phyloP scores from a whole-genome alignment of 2,113 vertebrate genomes.

The Austrofundulus limnaeus region DNA sequence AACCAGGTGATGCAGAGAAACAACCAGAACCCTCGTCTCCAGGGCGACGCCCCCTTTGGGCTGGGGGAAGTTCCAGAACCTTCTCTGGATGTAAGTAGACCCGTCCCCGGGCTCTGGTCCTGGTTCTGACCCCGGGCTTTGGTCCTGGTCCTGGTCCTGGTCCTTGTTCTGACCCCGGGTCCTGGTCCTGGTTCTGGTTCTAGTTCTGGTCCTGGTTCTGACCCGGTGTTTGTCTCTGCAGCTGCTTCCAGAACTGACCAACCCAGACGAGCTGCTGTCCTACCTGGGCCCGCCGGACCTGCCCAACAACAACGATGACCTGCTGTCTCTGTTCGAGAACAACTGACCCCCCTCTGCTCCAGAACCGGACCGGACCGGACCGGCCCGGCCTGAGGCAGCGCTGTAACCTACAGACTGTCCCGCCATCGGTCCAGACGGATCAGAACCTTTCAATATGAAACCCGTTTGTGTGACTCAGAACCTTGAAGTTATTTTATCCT shows the following conservation, averaged over 20 bases:
- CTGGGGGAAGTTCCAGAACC: conserved; percentile 83
- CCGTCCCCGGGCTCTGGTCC: too few relatives aligned
- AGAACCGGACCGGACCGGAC: background rate
- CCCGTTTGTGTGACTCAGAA: conserved; percentile 58
- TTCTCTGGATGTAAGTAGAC: conserved; percentile 86
- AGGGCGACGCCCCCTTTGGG: conserved; percentile 75
- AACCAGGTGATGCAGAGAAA: conserved; percentile 78
- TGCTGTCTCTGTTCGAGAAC: conserved; percentile 92
- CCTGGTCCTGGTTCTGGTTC: background rate
- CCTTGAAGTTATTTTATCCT: conserved; percentile 61
- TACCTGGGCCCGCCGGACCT: conserved; percentile 92
- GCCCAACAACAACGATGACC: conserved; percentile 89
- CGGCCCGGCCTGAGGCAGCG: conserved; percentile 10
- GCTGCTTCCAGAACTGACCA: conserved; percentile 92
- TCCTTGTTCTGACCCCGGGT: background rate
- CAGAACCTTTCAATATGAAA: conserved; percentile 47
- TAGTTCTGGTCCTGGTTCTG: background rate
- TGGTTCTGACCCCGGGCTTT: background rate
- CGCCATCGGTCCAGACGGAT: conserved; percentile 7
- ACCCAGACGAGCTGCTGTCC: conserved; percentile 90
- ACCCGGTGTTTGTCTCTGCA: conserved; percentile 48
- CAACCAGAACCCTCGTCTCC: conserved; percentile 77
- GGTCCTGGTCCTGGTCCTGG: background rate
- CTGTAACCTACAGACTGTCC: conserved; percentile 7
- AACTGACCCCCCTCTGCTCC: conserved; percentile 72